Evolutionary conservation across 2,888 invertebrate genomes (phyloP).

Genomic region (Autographa pulchrina): DNA sequence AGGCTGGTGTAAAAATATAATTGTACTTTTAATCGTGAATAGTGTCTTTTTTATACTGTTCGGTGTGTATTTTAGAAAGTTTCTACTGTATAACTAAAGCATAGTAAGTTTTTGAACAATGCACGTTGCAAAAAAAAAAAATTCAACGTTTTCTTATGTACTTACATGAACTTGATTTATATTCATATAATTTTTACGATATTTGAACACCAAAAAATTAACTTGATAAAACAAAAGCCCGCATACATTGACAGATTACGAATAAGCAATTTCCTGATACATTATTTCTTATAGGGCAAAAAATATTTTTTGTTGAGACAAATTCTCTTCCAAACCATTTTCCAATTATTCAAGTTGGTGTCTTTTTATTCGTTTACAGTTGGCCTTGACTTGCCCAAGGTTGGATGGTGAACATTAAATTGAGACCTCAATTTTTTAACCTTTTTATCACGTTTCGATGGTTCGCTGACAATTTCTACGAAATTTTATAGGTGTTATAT

Average conservation of each 20-base stretch:
- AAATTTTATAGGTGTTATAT: background rate
- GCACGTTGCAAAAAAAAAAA: too few relatives aligned
- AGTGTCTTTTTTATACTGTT: background rate
- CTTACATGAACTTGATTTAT: background rate
- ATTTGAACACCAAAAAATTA: background rate
- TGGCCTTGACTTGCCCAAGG: conserved; percentile 37
- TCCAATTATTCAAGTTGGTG: conserved; percentile 42
- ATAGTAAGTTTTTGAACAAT: too few relatives aligned
- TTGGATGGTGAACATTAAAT: conserved; percentile 34
- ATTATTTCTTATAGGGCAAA: conserved; percentile 23
- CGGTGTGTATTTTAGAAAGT: too few relatives aligned
- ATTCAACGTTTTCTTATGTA: too few relatives aligned
- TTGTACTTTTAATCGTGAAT: background rate
- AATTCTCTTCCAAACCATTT: conserved; percentile 43
- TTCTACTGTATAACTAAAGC: too few relatives aligned
- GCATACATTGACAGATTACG: background rate
- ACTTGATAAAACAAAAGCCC: background rate
- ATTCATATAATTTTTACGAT: background rate
- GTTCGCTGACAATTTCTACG: background rate
- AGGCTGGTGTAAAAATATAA: background rate
- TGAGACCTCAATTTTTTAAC: conserved; percentile 25
- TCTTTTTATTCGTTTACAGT: conserved; percentile 42
- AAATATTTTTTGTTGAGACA: conserved; percentile 16
- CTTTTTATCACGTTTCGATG: background rate
- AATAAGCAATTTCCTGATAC: conserved; percentile 20